Evolutionary conservation across 2,113 vertebrate species (phyloP).

Genomic region (Ellobius talpinus): DNA sequence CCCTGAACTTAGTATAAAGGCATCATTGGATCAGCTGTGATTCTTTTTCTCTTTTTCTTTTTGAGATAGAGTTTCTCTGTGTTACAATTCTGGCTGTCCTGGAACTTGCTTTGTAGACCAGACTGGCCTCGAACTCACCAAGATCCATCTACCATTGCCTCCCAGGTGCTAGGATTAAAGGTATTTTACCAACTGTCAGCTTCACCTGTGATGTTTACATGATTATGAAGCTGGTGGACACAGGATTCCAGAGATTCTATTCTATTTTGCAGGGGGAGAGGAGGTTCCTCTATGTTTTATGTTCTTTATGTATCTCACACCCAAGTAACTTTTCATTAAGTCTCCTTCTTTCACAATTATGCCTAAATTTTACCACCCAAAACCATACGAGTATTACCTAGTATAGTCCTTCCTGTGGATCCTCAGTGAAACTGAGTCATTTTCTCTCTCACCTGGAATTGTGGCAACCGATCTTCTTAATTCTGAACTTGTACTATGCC

Average conservation of each 20-base stretch:
- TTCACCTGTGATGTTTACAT: neutral
- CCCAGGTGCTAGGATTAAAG: neutral
- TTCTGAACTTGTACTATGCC: neutral
- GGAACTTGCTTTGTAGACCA: neutral
- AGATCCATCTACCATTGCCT: neutral
- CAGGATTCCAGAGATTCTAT: neutral
- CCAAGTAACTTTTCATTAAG: neutral
- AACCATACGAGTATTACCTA: neutral
- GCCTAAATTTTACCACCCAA: constrained; percentile 1
- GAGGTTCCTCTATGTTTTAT: neutral
- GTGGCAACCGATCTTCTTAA: neutral
- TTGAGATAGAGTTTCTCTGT: neutral
- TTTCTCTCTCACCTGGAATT: constrained; percentile 12
- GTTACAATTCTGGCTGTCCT: neutral
- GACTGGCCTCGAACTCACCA: neutral
- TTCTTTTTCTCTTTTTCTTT: neutral
- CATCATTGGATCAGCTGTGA: neutral
- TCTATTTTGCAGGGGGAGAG: too few species aligned
- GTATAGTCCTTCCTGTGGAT: constrained; percentile 15
- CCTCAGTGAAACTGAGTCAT: neutral
- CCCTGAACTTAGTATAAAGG: constrained; percentile 13
- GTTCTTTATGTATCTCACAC: neutral
- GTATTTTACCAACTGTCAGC: accelerated
- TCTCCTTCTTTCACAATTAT: neutral
- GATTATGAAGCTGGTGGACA: neutral